Conservation (phyloP, 2,888 invertebrate species). For the Beris morrisii region DNA sequence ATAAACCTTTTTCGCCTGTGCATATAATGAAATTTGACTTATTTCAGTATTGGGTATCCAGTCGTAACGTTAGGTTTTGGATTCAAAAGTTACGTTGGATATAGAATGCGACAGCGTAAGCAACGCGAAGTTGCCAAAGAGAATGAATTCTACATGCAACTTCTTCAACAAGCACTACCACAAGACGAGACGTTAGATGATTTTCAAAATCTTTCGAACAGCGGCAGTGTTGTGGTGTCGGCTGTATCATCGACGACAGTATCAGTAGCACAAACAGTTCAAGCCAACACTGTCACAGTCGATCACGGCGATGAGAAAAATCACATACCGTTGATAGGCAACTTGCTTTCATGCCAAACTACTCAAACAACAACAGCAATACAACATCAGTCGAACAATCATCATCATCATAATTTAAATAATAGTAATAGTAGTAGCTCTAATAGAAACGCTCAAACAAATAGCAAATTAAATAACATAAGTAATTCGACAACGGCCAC, state of each 20-base stretch:
- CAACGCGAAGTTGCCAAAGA: conserved; percentile 93
- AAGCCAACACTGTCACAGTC: conserved; percentile 42
- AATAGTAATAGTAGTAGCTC: conserved; percentile 43
- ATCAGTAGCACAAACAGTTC: conserved; percentile 40
- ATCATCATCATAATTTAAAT: conserved; percentile 41
- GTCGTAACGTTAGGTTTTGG: conserved; percentile 94
- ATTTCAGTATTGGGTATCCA: conserved; percentile 82
- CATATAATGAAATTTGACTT: background rate
- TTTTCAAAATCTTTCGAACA: conserved; percentile 38
- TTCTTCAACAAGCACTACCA: conserved; percentile 90
- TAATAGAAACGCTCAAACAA: conserved; percentile 45
- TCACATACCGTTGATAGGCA: conserved; percentile 40
- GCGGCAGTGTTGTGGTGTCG: conserved; percentile 1
- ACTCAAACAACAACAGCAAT: conserved; percentile 37
- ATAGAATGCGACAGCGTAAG: conserved; percentile 85
- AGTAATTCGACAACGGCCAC: conserved; percentile 36
- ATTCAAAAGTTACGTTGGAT: conserved; percentile 90
- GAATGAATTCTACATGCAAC: conserved; percentile 92
- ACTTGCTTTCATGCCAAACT: conserved; percentile 42
- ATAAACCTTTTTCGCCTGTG: conserved; percentile 1
- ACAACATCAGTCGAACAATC: conserved; percentile 21
- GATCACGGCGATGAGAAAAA: conserved; percentile 46
- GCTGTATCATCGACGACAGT: conserved; percentile 39
- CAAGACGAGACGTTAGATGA: conserved; percentile 52
- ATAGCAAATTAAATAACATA: conserved; percentile 37